Evolutionary conservation across 2,113 vertebrate species (phyloP).

Genomic region (Notiomystis cincta): DNA sequence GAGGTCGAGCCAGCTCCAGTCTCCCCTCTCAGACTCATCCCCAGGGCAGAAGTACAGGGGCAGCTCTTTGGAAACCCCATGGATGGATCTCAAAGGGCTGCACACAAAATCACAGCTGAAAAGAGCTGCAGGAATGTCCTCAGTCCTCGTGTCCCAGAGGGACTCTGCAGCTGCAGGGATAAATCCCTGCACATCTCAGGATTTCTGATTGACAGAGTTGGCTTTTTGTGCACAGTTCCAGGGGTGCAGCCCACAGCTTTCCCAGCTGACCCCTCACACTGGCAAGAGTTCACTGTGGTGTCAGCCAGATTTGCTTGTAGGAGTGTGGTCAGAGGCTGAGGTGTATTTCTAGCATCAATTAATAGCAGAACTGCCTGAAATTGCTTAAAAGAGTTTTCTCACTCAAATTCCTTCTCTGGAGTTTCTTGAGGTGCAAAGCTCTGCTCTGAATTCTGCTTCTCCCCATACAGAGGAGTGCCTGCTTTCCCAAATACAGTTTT

Average conservation of each 20-base stretch:
- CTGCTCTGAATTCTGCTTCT: neutral
- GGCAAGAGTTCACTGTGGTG: neutral
- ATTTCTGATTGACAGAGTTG: neutral
- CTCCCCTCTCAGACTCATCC: neutral
- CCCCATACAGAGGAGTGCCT: fast-evolving
- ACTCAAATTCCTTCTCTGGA: neutral
- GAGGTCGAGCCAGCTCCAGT: fast-evolving
- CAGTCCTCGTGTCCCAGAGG: fast-evolving
- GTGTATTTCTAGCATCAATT: neutral
- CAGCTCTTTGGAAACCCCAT: neutral
- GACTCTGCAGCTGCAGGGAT: neutral
- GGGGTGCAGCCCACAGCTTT: neutral
- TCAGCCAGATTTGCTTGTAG: neutral
- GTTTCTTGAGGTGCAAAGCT: neutral
- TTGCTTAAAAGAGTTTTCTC: neutral
- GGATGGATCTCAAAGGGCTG: neutral
- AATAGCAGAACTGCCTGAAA: neutral
- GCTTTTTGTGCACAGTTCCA: neutral
- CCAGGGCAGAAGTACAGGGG: neutral
- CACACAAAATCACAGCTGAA: neutral
- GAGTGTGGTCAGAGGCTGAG: neutral
- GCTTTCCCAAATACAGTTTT: neutral
- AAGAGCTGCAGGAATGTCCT: neutral
- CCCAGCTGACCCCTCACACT: neutral
- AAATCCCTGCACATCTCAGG: neutral